Conservation (phyloP, 2,888 invertebrate species). For the Caradrina clavipalpis region DNA sequence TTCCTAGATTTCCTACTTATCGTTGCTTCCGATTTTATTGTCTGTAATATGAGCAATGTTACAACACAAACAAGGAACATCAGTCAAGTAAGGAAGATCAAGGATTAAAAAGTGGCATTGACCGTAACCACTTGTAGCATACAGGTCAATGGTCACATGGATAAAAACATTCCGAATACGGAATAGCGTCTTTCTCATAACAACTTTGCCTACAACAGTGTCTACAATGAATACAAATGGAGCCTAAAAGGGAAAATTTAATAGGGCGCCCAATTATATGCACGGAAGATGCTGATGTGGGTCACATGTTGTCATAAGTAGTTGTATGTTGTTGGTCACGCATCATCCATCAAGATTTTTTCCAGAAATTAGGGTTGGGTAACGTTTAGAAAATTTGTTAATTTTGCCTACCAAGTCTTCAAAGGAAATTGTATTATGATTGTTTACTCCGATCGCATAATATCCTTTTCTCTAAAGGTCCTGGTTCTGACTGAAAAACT, state of each 20-base stretch:
- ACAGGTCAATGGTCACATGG: slow-evolving; percentile 38
- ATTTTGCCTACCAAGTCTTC: background rate
- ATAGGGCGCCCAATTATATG: slow-evolving; percentile 49
- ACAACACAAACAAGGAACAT: background rate
- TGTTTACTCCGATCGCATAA: background rate
- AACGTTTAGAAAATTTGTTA: background rate
- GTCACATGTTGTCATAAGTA: slow-evolving; percentile 15
- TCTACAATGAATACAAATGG: slow-evolving; percentile 49
- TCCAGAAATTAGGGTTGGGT: background rate
- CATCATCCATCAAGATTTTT: slow-evolving; percentile 12
- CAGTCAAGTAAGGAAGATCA: background rate
- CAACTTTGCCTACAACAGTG: background rate
- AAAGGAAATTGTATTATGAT: background rate
- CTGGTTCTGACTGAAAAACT: too few species aligned
- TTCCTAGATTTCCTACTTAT: background rate
- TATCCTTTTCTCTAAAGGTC: too few species aligned
- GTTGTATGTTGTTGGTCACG: slow-evolving; percentile 11
- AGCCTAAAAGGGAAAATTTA: slow-evolving; percentile 24
- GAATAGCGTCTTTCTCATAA: slow-evolving; percentile 19
- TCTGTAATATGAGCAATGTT: background rate
- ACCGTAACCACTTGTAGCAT: slow-evolving; percentile 6
- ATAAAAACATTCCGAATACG: slow-evolving; percentile 20
- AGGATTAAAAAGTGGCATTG: slow-evolving; percentile 31
- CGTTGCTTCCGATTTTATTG: background rate
- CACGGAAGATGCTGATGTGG: slow-evolving; percentile 23